Conservation (phyloP, 2,888 invertebrate genomes). For the Heliconius ethilla region DNA sequence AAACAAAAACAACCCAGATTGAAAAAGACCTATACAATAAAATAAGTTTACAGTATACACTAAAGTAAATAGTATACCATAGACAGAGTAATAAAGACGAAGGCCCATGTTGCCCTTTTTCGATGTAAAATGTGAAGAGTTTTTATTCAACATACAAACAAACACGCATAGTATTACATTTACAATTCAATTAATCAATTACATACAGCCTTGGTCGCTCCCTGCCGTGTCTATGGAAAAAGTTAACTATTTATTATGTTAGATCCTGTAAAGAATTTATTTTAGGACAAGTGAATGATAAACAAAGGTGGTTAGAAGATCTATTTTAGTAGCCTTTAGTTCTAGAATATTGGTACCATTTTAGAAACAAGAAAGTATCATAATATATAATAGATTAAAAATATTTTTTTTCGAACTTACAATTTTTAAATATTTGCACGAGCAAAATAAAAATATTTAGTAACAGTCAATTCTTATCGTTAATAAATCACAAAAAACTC, state of each 20-base stretch:
- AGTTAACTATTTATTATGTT: slow-evolving; percentile 54
- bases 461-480: too few species aligned
- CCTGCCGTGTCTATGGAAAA: slow-evolving; percentile 55
- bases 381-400: neutral
- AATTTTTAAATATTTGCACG: too few species aligned
- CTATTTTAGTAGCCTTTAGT: neutral
- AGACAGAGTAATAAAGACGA: slow-evolving; percentile 33
- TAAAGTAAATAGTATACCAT: slow-evolving; percentile 4
- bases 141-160: slow-evolving; percentile 37
- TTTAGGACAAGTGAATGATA: slow-evolving; percentile 14
- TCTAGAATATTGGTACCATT: neutral
- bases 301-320: neutral
- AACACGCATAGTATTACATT: slow-evolving; percentile 48
- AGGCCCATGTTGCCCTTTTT: slow-evolving; percentile 32
- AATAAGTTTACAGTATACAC: neutral
- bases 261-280: slow-evolving; percentile 44
- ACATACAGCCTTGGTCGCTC: slow-evolving; percentile 54
- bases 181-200: slow-evolving; percentile 63
- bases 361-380: neutral
- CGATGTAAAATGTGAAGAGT: slow-evolving; percentile 27
- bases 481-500: too few species aligned
- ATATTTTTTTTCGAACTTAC: too few species aligned
- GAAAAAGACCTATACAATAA: neutral
- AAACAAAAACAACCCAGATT: neutral
- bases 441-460: too few species aligned